phyloP scores from a whole-genome alignment of 2,113 vertebrate species.

The Sitta europaea region DNA sequence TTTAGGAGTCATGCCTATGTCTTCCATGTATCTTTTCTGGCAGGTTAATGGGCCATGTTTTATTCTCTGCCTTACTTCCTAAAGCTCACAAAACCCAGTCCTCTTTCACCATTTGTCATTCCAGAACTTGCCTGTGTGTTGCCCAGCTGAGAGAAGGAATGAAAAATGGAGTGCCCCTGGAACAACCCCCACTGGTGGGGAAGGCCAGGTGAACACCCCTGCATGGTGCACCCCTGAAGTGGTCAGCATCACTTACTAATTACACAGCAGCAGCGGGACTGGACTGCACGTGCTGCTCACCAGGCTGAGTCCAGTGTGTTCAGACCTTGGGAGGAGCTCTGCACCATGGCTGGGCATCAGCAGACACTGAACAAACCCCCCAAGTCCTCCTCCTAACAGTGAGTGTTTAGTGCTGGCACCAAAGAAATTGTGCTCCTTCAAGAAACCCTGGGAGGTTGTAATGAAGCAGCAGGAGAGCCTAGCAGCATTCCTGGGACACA shows the following conservation, averaged over 20 bases:
- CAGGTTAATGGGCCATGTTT: slow-evolving; percentile 47
- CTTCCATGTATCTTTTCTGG: slow-evolving; percentile 54
- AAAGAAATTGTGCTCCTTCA: neutral
- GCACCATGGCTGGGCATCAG: accelerated
- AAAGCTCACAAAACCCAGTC: slow-evolving; percentile 20
- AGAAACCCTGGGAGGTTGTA: neutral
- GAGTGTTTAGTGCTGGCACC: neutral
- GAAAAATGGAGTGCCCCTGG: neutral
- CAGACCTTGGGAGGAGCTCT: neutral
- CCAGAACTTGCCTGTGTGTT: neutral
- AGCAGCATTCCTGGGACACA: neutral
- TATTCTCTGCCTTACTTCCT: slow-evolving; percentile 42
- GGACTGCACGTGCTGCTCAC: accelerated
- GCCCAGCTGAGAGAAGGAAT: neutral
- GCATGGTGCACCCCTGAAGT: neutral
- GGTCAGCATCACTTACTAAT: neutral
- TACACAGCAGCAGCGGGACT: neutral
- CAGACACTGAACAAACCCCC: neutral
- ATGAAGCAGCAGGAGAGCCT: neutral
- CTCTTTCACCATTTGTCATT: slow-evolving; percentile 9
- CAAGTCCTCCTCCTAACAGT: neutral
- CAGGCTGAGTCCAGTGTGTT: neutral
- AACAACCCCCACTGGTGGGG: neutral
- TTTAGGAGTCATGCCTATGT: neutral
- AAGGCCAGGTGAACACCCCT: neutral